Conservation (phyloP, 2,113 vertebrate genomes). For the Oxyruncus cristatus region DNA sequence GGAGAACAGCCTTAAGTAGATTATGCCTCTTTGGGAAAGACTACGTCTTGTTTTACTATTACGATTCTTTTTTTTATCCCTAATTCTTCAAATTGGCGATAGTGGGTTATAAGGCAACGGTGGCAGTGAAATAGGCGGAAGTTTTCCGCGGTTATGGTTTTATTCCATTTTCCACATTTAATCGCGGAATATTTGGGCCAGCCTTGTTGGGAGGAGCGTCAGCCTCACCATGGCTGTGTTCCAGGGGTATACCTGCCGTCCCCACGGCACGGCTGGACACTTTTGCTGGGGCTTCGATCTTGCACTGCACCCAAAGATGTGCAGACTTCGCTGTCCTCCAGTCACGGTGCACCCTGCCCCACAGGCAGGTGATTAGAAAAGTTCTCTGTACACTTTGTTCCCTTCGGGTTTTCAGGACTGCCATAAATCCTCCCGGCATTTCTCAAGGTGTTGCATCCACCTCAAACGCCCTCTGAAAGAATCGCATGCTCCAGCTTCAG, state of each 20-base stretch:
- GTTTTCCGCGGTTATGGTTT: neutral
- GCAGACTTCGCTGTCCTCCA: neutral
- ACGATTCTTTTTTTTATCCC: neutral
- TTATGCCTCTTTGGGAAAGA: neutral
- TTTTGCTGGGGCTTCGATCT: neutral
- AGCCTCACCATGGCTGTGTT: neutral
- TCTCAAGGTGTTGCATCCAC: neutral
- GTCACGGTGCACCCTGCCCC: neutral
- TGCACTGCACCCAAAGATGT: rapidly evolving
- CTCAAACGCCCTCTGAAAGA: neutral
- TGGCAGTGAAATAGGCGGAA: rapidly evolving
- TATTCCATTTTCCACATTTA: neutral
- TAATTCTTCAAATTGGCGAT: neutral
- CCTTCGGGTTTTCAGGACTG: neutral
- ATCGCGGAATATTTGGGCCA: neutral
- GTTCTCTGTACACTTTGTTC: neutral
- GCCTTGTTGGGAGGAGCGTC: rapidly evolving
- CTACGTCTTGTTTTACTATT: neutral
- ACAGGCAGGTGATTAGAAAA: neutral
- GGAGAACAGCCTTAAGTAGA: neutral
- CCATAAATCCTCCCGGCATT: neutral
- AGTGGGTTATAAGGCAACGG: neutral
- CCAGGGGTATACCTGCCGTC: no score
- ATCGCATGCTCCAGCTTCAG: neutral
- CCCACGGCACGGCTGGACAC: rapidly evolving